Conservation (phyloP, 1,140 invertebrate species). For the Reticulitermes speratus region DNA sequence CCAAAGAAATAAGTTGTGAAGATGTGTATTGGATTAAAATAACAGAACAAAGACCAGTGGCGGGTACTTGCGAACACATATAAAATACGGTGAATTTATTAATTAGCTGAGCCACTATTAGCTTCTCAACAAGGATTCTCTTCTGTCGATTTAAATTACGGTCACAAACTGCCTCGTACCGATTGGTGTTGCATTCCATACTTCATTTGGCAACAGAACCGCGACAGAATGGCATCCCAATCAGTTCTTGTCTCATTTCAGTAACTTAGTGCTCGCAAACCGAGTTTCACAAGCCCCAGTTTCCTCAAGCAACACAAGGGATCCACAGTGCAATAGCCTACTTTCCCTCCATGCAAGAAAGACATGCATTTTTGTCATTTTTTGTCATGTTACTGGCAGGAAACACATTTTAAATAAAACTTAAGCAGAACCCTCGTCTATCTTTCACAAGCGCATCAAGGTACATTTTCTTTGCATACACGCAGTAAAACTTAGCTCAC, state of each 20-base stretch:
- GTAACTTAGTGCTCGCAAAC: not conserved
- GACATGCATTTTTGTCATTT: not conserved
- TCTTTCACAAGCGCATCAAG: not conserved
- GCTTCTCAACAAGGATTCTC: too few relatives aligned
- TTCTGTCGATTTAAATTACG: too few relatives aligned
- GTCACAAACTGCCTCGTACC: not conserved
- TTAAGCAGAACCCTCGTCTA: not conserved
- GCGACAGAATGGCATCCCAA: not conserved
- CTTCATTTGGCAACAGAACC: constrained; percentile 1
- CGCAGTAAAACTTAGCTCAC: not conserved
- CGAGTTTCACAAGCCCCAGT: constrained; percentile 7
- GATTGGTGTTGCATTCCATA: not conserved
- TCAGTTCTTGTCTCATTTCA: not conserved
- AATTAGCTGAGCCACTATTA: too few relatives aligned
- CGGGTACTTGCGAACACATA: too few relatives aligned
- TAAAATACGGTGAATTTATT: too few relatives aligned
- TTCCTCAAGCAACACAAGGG: not conserved
- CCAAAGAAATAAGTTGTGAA: too few relatives aligned
- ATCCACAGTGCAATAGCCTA: not conserved
- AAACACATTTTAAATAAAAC: not conserved
- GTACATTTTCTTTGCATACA: not conserved
- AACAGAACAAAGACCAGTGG: too few relatives aligned
- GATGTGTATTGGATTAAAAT: too few relatives aligned
- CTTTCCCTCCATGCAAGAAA: not conserved
- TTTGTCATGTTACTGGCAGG: not conserved